Percentiles rank a stretch among this genome's conserved stretches.
Evolutionary conservation across 2,113 vertebrate species (phyloP).

Genomic region (Barbus barbus): DNA sequence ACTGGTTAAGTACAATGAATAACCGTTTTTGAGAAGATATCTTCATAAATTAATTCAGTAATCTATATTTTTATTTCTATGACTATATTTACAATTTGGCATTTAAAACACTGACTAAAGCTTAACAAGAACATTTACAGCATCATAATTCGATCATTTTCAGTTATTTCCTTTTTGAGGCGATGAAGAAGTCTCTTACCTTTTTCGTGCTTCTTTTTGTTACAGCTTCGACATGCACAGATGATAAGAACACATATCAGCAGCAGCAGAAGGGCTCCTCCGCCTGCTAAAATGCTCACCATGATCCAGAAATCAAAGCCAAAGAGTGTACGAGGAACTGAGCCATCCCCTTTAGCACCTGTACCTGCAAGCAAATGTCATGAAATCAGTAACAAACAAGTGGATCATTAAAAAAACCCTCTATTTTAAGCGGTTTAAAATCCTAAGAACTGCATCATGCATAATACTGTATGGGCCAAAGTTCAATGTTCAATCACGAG

Average conservation of each 20-base stretch:
- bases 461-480: not conserved
- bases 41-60: no score
- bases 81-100: not conserved
- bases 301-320: constrained; percentile 57
- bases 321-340: fast-evolving
- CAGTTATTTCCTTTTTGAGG: not conserved
- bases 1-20: not conserved
- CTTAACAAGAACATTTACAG: not conserved
- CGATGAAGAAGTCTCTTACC: constrained; percentile 43
- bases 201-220: not conserved
- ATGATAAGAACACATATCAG: not conserved
- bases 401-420: not conserved
- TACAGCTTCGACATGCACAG: not conserved
- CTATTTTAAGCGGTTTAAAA: not conserved
- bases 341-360: not conserved
- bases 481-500: not conserved
- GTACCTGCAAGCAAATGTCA: not conserved
- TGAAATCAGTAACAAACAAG: not conserved
- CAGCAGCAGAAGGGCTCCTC: constrained; percentile 58
- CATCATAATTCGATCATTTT: not conserved
- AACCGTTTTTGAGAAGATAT: not conserved
- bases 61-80: not conserved
- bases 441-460: not conserved
- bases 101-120: not conserved
- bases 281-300: constrained; percentile 48